Percentiles rank a stretch among this genome's conserved stretches.
Conservation (phyloP, 2,888 invertebrate genomes). For the Agrotis segetum region DNA sequence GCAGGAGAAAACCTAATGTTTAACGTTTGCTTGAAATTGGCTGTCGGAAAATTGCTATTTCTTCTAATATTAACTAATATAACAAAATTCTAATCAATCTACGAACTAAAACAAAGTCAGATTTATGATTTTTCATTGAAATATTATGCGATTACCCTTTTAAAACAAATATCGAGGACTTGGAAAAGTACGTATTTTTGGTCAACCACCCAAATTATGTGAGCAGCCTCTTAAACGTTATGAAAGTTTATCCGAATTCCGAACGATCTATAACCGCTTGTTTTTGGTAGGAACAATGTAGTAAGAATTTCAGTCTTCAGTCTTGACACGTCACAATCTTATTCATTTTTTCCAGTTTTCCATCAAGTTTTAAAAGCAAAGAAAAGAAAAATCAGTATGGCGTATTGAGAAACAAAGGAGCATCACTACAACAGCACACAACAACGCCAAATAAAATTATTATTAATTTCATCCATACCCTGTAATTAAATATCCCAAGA, state of each 20-base stretch:
- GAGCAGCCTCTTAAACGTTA: too few species aligned
- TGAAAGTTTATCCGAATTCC: background rate
- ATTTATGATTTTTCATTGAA: too few species aligned
- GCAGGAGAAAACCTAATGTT: too few species aligned
- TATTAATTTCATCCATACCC: slow-evolving; percentile 6
- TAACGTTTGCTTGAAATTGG: too few species aligned
- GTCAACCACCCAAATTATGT: too few species aligned
- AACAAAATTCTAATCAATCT: too few species aligned
- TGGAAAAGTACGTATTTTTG: too few species aligned
- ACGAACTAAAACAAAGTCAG: too few species aligned
- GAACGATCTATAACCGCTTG: background rate
- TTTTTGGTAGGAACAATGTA: background rate
- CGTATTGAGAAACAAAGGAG: background rate
- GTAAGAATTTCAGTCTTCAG: background rate
- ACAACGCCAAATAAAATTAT: background rate
- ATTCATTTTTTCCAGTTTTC: background rate
- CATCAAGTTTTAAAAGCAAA: background rate
- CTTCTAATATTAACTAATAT: too few species aligned
- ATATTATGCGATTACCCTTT: too few species aligned
- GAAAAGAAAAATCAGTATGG: background rate
- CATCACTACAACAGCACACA: background rate
- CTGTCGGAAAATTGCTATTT: too few species aligned
- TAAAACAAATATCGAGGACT: too few species aligned
- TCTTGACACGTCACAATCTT: background rate
- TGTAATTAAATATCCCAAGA: slow-evolving; percentile 29